phyloP scores from a whole-genome alignment of 2,888 invertebrate genomes.

The Rhingia campestris region DNA sequence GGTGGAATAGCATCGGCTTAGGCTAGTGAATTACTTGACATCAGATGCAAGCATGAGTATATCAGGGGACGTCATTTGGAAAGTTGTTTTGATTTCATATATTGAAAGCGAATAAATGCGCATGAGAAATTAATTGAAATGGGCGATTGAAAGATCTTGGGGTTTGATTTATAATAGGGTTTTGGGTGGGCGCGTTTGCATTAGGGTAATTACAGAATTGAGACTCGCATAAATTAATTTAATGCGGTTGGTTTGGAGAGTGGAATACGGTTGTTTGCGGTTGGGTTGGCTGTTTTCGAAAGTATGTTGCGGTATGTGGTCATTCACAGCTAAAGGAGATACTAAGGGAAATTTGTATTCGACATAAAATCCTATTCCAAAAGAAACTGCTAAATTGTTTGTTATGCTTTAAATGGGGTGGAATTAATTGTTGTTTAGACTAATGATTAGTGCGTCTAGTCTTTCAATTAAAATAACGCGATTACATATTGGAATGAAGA shows the following conservation, averaged over 20 bases:
- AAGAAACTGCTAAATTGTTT: no score
- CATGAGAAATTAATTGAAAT: constrained; percentile 63
- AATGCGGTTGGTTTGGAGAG: not conserved
- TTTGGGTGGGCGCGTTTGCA: constrained; percentile 15
- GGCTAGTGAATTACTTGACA: constrained; percentile 22
- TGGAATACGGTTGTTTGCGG: no score
- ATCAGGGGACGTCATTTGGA: constrained; percentile 44
- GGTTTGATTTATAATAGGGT: constrained; percentile 57
- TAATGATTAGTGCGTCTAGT: no score
- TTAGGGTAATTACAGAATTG: constrained; percentile 3
- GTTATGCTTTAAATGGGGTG: no score
- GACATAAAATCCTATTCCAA: no score
- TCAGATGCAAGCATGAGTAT: constrained; percentile 47
- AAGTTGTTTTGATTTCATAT: constrained; percentile 59
- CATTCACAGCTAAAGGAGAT: no score
- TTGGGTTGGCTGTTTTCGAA: no score
- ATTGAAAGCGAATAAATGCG: constrained; percentile 58
- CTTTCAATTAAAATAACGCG: no score
- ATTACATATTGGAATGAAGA: no score
- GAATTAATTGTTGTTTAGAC: no score
- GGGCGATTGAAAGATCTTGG: constrained; percentile 27
- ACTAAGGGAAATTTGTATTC: no score
- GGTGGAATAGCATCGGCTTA: constrained; percentile 19
- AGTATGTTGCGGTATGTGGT: no score
- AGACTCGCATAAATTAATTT: not conserved